Evolutionary conservation across 2,113 vertebrate genomes (phyloP).

Genomic region (Cranoglanis bouderius): DNA sequence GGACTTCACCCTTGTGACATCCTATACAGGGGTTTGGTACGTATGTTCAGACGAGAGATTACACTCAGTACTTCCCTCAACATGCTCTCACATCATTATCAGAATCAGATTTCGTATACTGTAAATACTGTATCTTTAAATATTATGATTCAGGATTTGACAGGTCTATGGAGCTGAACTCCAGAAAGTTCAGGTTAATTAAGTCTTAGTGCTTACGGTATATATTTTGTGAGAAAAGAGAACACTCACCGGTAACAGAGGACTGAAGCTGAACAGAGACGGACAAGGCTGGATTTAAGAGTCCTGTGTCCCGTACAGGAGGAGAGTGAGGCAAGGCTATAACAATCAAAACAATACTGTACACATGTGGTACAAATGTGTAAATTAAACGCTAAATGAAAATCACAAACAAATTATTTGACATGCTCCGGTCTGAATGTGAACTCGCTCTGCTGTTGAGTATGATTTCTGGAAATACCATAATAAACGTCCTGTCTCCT

Average conservation of each 20-base stretch:
- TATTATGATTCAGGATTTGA: background rate
- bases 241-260: conserved; percentile 48
- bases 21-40: background rate
- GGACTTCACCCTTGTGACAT: background rate
- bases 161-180: background rate
- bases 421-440: background rate
- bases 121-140: too few species aligned
- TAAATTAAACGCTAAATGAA: background rate
- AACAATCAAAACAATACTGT: conserved; percentile 19
- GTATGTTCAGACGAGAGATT: too few species aligned
- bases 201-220: background rate
- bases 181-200: background rate
- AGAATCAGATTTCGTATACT: background rate
- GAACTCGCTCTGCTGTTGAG: background rate
- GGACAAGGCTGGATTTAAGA: conserved; percentile 57
- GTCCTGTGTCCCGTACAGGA: conserved; percentile 81
- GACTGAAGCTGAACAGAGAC: conserved; percentile 24
- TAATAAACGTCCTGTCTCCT: background rate
- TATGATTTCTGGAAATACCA: background rate
- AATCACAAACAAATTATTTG: background rate
- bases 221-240: background rate
- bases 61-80: background rate
- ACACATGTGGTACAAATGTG: background rate
- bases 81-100: background rate
- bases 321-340: conserved; percentile 78